Conservation (phyloP, 2,797 vertebrate genomes). For the Mus minutoides region DNA sequence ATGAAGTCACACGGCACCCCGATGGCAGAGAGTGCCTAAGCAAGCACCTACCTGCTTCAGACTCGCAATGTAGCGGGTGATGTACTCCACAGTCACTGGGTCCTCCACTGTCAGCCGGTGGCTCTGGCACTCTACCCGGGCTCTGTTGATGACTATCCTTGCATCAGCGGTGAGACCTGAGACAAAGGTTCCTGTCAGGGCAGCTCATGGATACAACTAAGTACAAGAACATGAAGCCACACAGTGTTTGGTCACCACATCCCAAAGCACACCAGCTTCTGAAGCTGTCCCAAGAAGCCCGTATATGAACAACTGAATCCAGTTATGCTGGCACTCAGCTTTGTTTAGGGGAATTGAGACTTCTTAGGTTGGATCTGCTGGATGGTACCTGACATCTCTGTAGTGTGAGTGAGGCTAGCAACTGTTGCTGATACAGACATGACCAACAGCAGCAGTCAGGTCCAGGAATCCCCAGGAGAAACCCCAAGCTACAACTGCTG, state of each 20-base stretch:
- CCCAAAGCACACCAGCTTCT: neutral
- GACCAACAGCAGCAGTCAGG: neutral
- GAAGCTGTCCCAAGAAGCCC: neutral
- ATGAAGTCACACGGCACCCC: neutral
- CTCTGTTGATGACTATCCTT: conserved; percentile 92
- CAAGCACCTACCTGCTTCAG: conserved; percentile 90
- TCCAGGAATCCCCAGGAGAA: too few species aligned
- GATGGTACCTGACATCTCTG: neutral
- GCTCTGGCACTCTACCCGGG: conserved; percentile 93
- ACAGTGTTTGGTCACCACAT: neutral
- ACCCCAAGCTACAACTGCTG: neutral
- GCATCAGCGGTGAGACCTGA: conserved; percentile 92
- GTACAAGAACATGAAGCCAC: rapidly evolving
- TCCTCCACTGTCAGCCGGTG: conserved; percentile 93
- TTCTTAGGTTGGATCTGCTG: neutral
- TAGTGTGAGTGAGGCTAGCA: too few species aligned
- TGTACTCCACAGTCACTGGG: conserved; percentile 93
- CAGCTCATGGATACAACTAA: rapidly evolving
- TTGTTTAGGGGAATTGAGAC: neutral
- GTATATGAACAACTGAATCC: neutral
- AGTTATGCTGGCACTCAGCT: neutral
- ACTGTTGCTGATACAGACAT: too few species aligned
- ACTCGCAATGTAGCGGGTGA: conserved; percentile 92
- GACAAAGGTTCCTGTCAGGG: neutral
- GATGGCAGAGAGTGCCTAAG: rapidly evolving